Conservation (phyloP, 2,113 vertebrate species). For the Pseudonaja textilis region DNA sequence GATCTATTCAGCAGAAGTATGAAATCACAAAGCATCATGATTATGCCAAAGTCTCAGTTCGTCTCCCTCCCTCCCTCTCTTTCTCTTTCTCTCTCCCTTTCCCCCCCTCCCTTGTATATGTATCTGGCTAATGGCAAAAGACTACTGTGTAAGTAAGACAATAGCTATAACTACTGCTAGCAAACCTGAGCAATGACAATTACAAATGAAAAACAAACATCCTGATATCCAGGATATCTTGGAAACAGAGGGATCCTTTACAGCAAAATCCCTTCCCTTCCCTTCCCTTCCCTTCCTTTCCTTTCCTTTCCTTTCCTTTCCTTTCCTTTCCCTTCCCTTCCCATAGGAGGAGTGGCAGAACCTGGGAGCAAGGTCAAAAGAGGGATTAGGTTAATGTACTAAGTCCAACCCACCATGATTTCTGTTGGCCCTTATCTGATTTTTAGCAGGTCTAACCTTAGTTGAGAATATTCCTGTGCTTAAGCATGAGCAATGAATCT, state of each 20-base stretch:
- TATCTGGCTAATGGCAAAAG: too few species aligned
- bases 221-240: neutral
- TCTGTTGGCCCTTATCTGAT: neutral
- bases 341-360: neutral
- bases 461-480: neutral
- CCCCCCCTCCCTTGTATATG: neutral
- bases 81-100: neutral
- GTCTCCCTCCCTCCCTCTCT: too few species aligned
- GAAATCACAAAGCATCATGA: slow-evolving; percentile 45
- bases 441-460: neutral
- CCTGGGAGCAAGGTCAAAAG: neutral
- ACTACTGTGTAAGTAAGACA: neutral
- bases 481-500: neutral
- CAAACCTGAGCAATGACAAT: neutral
- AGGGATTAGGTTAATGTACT: neutral
- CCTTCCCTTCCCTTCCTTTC: too few species aligned
- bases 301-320: neutral
- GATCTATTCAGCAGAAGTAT: slow-evolving; percentile 56
- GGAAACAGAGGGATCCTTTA: neutral
- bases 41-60: slow-evolving; percentile 25
- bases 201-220: neutral
- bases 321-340: too few species aligned
- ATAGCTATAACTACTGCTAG: neutral
- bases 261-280: neutral
- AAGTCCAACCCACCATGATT: neutral